A percentile compares a stretch with the other conserved stretches of the same genome.
Evolutionary conservation across 2,797 vertebrate species (phyloP).

Genomic region (Sebastes minor): DNA sequence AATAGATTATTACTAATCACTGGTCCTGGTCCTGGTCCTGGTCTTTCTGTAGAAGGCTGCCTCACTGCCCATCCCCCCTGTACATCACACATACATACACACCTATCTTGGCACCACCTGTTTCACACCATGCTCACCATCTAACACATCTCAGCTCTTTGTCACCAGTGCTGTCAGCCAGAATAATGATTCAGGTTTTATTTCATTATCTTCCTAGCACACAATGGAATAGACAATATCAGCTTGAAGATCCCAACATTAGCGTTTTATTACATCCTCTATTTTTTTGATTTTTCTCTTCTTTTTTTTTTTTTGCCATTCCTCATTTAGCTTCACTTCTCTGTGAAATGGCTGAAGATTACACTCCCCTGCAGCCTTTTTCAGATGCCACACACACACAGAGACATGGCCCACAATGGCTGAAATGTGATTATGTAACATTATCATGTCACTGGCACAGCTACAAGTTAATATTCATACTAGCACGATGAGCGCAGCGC

Average conservation of each 20-base stretch:
- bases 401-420: conserved; percentile 26
- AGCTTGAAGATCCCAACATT: background rate
- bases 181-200: background rate
- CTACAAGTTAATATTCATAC: conserved; percentile 31
- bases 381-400: conserved; percentile 16
- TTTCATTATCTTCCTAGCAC: background rate
- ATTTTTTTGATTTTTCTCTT: background rate
- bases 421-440: conserved; percentile 64
- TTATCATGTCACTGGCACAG: conserved; percentile 35
- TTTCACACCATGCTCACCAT: background rate
- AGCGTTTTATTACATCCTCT: background rate
- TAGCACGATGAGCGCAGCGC: background rate
- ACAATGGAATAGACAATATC: background rate
- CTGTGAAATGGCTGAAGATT: conserved; percentile 23
- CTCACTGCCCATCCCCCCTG: conserved; percentile 46
- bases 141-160: background rate
- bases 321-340: background rate
- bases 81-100: conserved; percentile 7
- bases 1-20: conserved; percentile 76
- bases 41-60: conserved; percentile 7
- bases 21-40: conserved; percentile 46
- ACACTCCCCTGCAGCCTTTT: conserved; percentile 21
- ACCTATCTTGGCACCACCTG: conserved; percentile 18
- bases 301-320: background rate
- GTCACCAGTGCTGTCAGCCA: background rate